Base-by-base conservation (phyloP, 2,797 vertebrate species). In the Harpagifer antarcticus region DNA sequence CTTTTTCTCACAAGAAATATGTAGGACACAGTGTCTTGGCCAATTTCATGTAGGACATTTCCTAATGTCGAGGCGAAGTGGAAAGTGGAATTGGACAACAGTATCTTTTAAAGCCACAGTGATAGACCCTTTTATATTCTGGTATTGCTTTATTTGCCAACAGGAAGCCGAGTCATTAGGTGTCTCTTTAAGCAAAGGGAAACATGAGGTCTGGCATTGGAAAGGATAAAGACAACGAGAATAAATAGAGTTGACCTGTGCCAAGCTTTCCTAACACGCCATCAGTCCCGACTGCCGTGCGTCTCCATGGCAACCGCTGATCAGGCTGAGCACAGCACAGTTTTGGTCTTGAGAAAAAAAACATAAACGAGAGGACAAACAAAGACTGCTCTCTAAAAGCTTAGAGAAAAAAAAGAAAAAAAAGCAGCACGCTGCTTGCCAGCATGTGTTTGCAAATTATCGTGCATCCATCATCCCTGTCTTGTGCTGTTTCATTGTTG, bases 271-370 rank as follows among this genome's bases (percentile, higher is more conserved):
- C 48, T 61, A 66, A 79, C 65, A 69, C 27, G 9, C 50, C 72
- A 74, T 80, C 68, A 63, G 73, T 69, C 70, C 78, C 68, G 61
- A 76, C 76, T 82, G 74, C 83, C 20, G 59, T 31, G 62, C 15
- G 70, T 94, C 76, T 48, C 91, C 92, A 93, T 93, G 89, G 90
- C 74, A 94, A 95, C 92, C 74, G 5, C 48, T 81, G 86, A 82
- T 82, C 90, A 84, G 82, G 78, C 82, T 82, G 65, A 85, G 82
- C 73, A 55, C 43, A 66, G 85, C 60, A 60, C 66, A 59, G 80
- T 82, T 83, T 68, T 68, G 68, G 76, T 87, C 69, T 53, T 80
- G 54, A 78, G 76, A 62, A 64, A 57, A 62, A 74, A 72, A 44
- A 15, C 65, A 68, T 20, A 76, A 86, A 84, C 65, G 81, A 62